Evolutionary conservation across 2,797 vertebrate genomes (phyloP).

Genomic region (Loriculus beryllinus): DNA sequence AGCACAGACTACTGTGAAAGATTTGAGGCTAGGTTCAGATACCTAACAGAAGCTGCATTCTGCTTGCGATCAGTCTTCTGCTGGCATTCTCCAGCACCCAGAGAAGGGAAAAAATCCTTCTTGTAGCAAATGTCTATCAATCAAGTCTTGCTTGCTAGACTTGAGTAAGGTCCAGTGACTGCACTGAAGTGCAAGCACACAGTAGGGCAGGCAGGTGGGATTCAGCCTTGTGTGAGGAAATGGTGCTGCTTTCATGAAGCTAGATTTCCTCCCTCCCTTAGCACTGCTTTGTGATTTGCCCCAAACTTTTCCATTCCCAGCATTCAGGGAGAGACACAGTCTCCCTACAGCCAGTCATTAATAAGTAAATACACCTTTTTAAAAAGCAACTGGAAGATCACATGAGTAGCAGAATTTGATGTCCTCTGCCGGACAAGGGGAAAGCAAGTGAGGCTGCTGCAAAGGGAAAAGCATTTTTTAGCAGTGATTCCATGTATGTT

Average conservation of each 20-base stretch:
- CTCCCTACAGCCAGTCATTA: neutral
- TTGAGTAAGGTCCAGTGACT: neutral
- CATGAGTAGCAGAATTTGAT: neutral
- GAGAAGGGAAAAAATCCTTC: neutral
- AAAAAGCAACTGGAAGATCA: neutral
- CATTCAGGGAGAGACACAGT: neutral
- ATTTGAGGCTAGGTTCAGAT: neutral
- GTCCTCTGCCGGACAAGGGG: neutral
- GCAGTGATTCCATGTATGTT: neutral
- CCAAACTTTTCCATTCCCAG: neutral
- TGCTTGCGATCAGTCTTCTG: neutral
- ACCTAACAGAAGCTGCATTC: neutral
- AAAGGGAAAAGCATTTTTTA: neutral
- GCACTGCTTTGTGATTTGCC: neutral
- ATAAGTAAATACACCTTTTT: neutral
- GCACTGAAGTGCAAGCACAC: rapidly evolving
- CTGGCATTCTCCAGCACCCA: neutral
- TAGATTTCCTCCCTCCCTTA: neutral
- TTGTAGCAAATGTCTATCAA: neutral
- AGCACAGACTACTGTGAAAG: neutral
- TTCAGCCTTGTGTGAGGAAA: neutral
- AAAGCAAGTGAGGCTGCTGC: neutral
- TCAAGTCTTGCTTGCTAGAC: neutral
- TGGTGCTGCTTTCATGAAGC: neutral
- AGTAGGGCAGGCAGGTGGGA: neutral